These are phyloP conservation scores for Muricea muricata DNA, from an alignment of 92 coral and sea anemone genomes.

Conservation along the genomic window DNA sequence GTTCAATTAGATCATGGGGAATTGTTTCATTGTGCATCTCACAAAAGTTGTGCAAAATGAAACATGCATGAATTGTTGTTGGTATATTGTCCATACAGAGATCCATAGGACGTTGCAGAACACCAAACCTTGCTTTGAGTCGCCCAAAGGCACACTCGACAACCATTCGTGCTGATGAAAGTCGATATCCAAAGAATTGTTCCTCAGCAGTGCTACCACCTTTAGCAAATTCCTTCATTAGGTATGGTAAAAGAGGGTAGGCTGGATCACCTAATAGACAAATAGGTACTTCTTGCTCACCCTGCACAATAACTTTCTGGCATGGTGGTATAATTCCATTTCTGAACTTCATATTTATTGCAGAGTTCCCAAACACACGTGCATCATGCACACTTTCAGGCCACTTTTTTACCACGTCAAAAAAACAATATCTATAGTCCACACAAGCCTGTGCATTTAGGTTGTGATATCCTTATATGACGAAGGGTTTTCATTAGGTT, in stretches of 20 bases:
- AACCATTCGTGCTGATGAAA: neutral
- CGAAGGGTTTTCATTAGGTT: neutral
- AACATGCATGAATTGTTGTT: no score
- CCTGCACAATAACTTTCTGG: neutral
- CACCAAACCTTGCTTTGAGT: no score
- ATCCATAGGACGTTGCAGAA: no score
- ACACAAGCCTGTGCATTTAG: constrained; percentile 12
- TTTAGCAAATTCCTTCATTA: no score
- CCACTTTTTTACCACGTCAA: neutral
- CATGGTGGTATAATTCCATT: constrained; percentile 10
- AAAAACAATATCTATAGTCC: constrained; percentile 10
- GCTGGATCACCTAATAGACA: no score
- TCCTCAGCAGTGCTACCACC: constrained; percentile 21
- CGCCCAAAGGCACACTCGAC: neutral
- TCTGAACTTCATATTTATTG: constrained; percentile 1
- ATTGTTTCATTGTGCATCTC: no score
- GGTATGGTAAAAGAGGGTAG: no score
- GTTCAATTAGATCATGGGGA: no score
- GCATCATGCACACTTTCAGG: neutral
- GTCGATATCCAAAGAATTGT: constrained; percentile 1
- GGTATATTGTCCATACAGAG: no score
- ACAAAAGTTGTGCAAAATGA: no score
- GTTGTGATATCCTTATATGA: neutral
- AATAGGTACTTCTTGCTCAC: neutral
- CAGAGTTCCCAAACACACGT: neutral